Evolutionary conservation across 1,140 invertebrate genomes (phyloP).

Genomic region (Diachasmimorpha longicaudata): DNA sequence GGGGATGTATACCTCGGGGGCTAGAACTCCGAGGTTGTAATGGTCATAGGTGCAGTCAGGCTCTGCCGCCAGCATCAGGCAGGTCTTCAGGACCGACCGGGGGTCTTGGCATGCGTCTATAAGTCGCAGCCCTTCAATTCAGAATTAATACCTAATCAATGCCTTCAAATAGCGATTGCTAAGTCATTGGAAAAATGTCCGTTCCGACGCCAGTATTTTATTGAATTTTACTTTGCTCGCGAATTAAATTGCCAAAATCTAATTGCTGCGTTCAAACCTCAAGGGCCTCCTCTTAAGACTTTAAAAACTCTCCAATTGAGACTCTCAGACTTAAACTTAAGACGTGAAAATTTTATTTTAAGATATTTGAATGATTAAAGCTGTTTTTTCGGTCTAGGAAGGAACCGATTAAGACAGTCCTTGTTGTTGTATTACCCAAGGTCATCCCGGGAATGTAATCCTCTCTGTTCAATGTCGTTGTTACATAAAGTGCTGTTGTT

Average conservation of each 20-base stretch:
- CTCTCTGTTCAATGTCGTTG: slow-evolving; percentile 55
- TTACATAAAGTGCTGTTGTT: slow-evolving; percentile 50
- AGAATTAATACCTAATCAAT: neutral
- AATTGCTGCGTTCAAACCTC: too few relatives aligned
- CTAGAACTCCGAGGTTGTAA: slow-evolving; percentile 48
- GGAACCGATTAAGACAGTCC: too few relatives aligned
- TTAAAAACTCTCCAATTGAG: too few relatives aligned
- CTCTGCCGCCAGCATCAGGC: slow-evolving; percentile 40
- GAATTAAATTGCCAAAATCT: too few relatives aligned
- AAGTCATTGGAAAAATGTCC: too few relatives aligned
- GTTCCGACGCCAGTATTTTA: too few relatives aligned
- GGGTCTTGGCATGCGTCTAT: slow-evolving; percentile 55
- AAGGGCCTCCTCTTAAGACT: too few relatives aligned
- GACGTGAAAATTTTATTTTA: too few relatives aligned
- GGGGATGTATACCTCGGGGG: slow-evolving; percentile 37
- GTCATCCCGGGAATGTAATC: slow-evolving; percentile 53
- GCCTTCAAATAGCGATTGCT: too few relatives aligned
- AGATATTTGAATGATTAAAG: neutral
- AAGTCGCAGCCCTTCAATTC: slow-evolving; percentile 46
- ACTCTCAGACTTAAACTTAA: too few relatives aligned
- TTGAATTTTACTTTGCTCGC: too few relatives aligned
- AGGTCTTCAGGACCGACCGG: slow-evolving; percentile 48
- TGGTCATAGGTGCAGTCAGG: slow-evolving; percentile 48
- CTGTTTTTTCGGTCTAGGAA: neutral
- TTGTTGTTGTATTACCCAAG: slow-evolving; percentile 45